These are phyloP conservation scores for Terebella lapidaria DNA, from an alignment of 2,888 invertebrate genomes.

Conservation along the genomic window DNA sequence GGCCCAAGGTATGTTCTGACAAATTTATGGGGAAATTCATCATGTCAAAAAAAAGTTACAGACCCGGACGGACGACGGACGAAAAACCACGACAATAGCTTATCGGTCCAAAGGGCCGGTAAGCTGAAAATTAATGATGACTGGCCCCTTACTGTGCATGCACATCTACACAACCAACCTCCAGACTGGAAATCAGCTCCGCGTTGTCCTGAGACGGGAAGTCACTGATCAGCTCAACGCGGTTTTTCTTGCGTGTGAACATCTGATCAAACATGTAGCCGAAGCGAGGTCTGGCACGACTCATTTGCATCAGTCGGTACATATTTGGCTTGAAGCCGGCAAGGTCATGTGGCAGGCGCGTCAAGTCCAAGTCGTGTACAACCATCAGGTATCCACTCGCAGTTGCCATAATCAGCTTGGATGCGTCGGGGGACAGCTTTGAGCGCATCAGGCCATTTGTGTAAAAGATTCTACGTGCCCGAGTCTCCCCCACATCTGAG, in stretches of 20 bases:
- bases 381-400: slow-evolving; percentile 85
- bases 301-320: slow-evolving; percentile 83
- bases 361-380: slow-evolving; percentile 80
- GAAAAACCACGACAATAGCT: no score
- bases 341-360: slow-evolving; percentile 73
- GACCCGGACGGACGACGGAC: no score
- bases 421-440: slow-evolving; percentile 77
- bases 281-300: slow-evolving; percentile 56
- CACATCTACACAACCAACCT: no score
- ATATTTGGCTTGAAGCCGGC: slow-evolving; percentile 71
- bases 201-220: slow-evolving; percentile 82
- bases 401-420: slow-evolving; percentile 84
- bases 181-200: slow-evolving; percentile 80
- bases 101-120: no score
- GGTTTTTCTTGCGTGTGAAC: slow-evolving; percentile 75
- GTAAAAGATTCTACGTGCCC: slow-evolving; percentile 60
- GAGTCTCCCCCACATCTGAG: not conserved
- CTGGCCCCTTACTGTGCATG: no score
- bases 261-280: slow-evolving; percentile 77
- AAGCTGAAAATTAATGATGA: no score
- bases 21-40: no score
- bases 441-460: slow-evolving; percentile 83
- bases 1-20: no score
- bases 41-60: no score
- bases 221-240: slow-evolving; percentile 85